Percentiles rank a stretch among this genome's conserved stretches.
These are phyloP conservation scores for Neolamprologus ventralis DNA, from an alignment of 2,113 vertebrate genomes.

Conservation along the genomic window DNA sequence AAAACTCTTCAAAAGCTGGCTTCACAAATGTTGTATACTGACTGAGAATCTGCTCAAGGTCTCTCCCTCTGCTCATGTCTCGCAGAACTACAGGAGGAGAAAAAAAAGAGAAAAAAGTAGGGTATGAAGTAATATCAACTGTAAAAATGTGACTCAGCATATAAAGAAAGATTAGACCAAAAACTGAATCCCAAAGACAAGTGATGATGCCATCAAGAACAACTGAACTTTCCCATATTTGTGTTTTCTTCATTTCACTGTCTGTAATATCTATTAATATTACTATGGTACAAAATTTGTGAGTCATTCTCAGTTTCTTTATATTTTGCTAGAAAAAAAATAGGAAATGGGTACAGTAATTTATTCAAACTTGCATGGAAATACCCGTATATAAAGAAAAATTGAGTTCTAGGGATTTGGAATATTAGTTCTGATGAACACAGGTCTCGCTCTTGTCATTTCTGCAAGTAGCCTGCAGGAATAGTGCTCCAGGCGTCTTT, in stretches of 20 bases:
- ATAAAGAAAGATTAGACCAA: background rate
- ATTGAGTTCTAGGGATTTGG: background rate
- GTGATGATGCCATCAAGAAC: background rate
- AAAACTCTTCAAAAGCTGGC: constrained; percentile 97
- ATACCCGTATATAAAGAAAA: background rate
- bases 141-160: background rate
- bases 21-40: constrained; percentile 98
- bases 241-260: background rate
- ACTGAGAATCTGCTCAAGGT: constrained; percentile 93
- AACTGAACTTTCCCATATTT: background rate
- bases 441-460: background rate
- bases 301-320: background rate
- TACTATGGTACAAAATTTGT: background rate
- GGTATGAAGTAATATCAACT: background rate
- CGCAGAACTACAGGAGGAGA: constrained; percentile 76
- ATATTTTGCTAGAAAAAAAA: background rate
- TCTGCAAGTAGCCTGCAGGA: background rate
- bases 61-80: constrained; percentile 88
- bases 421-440: background rate
- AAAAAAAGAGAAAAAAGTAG: background rate
- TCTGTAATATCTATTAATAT: background rate
- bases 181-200: background rate
- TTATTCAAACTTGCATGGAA: background rate
- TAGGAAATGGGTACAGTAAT: background rate
- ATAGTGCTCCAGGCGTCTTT: background rate